phyloP scores from a whole-genome alignment of 2,888 invertebrate genomes.

The Ischnura elegans region DNA sequence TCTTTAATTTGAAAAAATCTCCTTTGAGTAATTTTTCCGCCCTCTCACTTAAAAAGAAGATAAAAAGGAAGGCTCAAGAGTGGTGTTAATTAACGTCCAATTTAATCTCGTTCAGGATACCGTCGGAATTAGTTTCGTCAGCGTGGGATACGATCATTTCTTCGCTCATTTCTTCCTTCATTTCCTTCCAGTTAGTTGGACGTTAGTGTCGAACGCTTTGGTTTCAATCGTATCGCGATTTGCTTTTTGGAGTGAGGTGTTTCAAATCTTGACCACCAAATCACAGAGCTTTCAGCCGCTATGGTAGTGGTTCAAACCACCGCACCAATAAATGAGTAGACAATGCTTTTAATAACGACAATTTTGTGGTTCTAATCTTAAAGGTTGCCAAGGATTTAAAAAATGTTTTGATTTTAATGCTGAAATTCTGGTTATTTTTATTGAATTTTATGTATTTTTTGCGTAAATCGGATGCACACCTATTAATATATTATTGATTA shows the following conservation, averaged over 20 bases:
- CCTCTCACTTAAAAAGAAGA: not conserved
- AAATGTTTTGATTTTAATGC: too few species aligned
- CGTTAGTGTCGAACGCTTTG: not conserved
- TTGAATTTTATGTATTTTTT: too few species aligned
- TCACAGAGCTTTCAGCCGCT: too few species aligned
- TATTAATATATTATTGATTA: too few species aligned
- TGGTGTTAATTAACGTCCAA: conserved; percentile 62
- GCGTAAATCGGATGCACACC: too few species aligned
- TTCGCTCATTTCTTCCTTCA: not conserved
- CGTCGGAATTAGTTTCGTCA: conserved; percentile 49
- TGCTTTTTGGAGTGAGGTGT: not conserved
- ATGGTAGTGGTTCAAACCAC: too few species aligned
- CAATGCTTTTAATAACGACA: too few species aligned
- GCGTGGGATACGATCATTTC: not conserved
- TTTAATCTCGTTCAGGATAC: conserved; percentile 41
- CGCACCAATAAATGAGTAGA: too few species aligned
- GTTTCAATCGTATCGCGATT: not conserved
- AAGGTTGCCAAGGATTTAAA: too few species aligned
- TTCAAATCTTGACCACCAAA: not conserved
- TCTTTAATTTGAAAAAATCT: conserved; percentile 1
- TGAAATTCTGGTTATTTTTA: too few species aligned
- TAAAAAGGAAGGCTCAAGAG: not conserved
- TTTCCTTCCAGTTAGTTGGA: conserved; percentile 2
- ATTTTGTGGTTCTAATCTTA: too few species aligned
- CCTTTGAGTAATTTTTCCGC: conserved; percentile 1